Base-by-base conservation (phyloP, 2,888 invertebrate species). In the Keiferia lycopersicella region DNA sequence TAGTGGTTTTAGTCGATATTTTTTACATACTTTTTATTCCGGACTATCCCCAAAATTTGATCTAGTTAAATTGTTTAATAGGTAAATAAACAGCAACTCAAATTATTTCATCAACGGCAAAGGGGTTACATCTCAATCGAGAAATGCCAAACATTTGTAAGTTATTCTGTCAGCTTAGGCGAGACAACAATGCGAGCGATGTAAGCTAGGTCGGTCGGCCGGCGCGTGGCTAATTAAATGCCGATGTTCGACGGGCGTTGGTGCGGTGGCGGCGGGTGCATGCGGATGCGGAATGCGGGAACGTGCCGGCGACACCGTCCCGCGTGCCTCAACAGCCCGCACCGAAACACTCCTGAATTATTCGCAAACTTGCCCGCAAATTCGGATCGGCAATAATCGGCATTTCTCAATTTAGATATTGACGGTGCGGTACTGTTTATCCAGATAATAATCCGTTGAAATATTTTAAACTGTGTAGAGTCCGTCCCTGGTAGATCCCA, bases 141-240 rank as follows among this genome's bases (percentile, higher is more conserved):
- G 69, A 75, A 75, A 79, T 73, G 75, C 73, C 66, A 72, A 82
- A 75, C 73, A 81, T 83, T 78, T 73, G 75, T 71, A 82, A 85
- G 81, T 81, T 82, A 87, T 87, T 82, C 72, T 80, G 81, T 79
- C 75, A 82, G 83, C 77, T 81, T 81, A 82, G 80, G 76, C 79
- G 77, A 68, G 76, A 71, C 73, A 87, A 84, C 83, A 85, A 91
- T 89, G 81, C 78, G 74, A 77, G 80, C 76, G 76, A 91, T 91
- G 83, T 59, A 59, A 61, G 66, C 76, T 73, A 81, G 74, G 71
- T 45, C 51, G 76, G 75, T 0, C 64, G 56, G 61, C 39, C 8
- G 87, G 90, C 83, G 87, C 87, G 89, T 85, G 88, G 87, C 84
- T 91, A 91, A 91, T 91, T 91, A 91, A 91, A 91, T 91, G 87